Evolutionary conservation across 2,888 invertebrate species (phyloP), one percentile per base, ranked within the genome.

Genomic region (Syritta pipiens): DNA sequence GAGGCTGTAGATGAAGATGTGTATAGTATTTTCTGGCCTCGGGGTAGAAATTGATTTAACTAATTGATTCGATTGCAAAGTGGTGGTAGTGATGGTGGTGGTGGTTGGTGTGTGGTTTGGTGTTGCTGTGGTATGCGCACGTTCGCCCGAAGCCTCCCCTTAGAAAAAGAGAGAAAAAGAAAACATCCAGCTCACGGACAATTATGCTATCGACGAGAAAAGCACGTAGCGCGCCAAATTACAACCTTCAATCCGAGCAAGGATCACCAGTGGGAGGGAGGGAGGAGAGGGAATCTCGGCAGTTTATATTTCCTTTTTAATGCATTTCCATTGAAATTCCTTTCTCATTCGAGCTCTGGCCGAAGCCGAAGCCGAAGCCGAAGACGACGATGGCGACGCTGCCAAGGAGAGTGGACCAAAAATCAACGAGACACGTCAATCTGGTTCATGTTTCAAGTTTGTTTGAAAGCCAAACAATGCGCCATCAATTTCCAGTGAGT

Each of bases 361-460:
- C 37, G 19, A 17, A 37, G 37, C n/a, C 10, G 32, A 37, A 37
- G 19, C 19, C 14, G 37, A 37, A 37, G 17, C 7, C 6, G 37
- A 9, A 37, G 37, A 37, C 14, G 14, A 37, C 3, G 37, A 14
- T n/a, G n/a, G n/a, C n/a, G n/a, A n/a, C n/a, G 28, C 22, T 49
- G 46, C 37, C 22, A 37, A 30, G 28, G 37, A 19, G 22, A 14
- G 65, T 10, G 44, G 46, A 53, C 63, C 44, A 14, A 60, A 42
- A 63, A 63, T 10, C 35, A 44, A 51, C 48, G 71, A 71, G 65
- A 60, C 72, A 65, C 72, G 77, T 67, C 77, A 77, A 72, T 77
- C 77, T 77, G 77, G 77, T 77, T 77, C 77, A 77, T 77, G 77
- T 77, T 77, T 77, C 77, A 72, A 72, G 77, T 77, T 77, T 72